phyloP scores from a whole-genome alignment of 2,113 vertebrate genomes.

The Eolophus roseicapilla region DNA sequence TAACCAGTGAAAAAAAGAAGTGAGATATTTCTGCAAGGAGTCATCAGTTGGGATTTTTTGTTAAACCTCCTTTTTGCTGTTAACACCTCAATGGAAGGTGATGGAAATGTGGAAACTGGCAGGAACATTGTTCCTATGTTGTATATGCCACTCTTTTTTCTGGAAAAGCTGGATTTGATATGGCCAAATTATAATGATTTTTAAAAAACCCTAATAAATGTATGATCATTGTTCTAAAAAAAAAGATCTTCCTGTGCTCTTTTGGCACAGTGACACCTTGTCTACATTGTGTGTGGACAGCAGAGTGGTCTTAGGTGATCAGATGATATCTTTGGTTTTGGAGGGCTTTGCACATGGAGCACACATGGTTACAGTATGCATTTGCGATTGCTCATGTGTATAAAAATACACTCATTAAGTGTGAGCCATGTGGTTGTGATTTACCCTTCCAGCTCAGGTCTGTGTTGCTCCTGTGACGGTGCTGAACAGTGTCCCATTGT shows the following conservation, averaged over 20 bases:
- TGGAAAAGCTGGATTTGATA: not conserved
- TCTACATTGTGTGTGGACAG: not conserved
- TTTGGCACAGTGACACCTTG: not conserved
- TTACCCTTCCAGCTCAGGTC: not conserved
- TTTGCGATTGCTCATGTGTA: not conserved
- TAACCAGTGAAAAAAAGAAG: not conserved
- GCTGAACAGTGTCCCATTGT: not conserved
- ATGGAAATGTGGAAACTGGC: not conserved
- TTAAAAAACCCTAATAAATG: not conserved
- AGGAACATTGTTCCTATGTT: not conserved
- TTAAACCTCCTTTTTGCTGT: not conserved
- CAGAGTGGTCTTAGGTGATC: not conserved
- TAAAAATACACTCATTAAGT: not conserved
- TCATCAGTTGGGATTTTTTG: not conserved
- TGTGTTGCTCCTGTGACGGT: not conserved
- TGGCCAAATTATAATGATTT: not conserved
- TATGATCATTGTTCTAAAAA: not conserved
- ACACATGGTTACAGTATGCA: not conserved
- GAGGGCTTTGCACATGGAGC: not conserved
- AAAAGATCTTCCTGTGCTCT: not conserved
- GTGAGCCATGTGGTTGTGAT: not conserved
- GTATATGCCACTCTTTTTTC: not conserved
- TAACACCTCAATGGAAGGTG: not conserved
- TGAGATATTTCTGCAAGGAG: not conserved
- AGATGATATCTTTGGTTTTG: not conserved